Evolutionary conservation across 2,888 invertebrate genomes (phyloP).

Genomic region (Drosophila kambysellisi): DNA sequence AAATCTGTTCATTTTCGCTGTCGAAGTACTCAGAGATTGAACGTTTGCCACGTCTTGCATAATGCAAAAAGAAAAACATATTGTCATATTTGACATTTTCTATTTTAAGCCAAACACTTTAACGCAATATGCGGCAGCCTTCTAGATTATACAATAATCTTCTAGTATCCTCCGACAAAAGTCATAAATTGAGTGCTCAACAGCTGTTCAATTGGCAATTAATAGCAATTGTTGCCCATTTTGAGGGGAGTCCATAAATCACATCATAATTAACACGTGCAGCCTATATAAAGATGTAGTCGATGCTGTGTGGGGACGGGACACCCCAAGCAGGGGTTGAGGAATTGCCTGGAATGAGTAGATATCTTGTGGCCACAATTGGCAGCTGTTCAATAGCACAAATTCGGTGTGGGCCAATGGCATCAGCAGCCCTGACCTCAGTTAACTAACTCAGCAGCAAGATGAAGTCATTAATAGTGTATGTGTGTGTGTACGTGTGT

Average conservation of each 20-base stretch:
- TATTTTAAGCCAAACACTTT: slow-evolving; percentile 43
- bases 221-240: slow-evolving; percentile 39
- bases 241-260: slow-evolving; percentile 52
- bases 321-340: background rate
- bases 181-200: slow-evolving; percentile 33
- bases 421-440: slow-evolving; percentile 71
- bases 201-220: slow-evolving; percentile 52
- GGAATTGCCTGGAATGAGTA: slow-evolving; percentile 55
- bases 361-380: slow-evolving; percentile 62
- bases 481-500: slow-evolving; percentile 9
- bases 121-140: background rate
- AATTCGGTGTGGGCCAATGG: slow-evolving; percentile 37
- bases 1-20: background rate
- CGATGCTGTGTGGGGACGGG: background rate
- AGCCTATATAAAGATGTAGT: slow-evolving; percentile 7
- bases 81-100: slow-evolving; percentile 51
- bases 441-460: slow-evolving; percentile 51
- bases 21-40: background rate
- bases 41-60: slow-evolving; percentile 27
- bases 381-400: slow-evolving; percentile 78
- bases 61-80: slow-evolving; percentile 18
- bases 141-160: slow-evolving; percentile 21
- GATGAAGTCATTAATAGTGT: slow-evolving; percentile 56
- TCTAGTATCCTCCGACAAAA: slow-evolving; percentile 6
- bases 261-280: slow-evolving; percentile 55